Evolutionary conservation across 2,888 invertebrate genomes (phyloP), one percentile per base, ranked within the genome.

Genomic region (Dolichopus griseipennis): DNA sequence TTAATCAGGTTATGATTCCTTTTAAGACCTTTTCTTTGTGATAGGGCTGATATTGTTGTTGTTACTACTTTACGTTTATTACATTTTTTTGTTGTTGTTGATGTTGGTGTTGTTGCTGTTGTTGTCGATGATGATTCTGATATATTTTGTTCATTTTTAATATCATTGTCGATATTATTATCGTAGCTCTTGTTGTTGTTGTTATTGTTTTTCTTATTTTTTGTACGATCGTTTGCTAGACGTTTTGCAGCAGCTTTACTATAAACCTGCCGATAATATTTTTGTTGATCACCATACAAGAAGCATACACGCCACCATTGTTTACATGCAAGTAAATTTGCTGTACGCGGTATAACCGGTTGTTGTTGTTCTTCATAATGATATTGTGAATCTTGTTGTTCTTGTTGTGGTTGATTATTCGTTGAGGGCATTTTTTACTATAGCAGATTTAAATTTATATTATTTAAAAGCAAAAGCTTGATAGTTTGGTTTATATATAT

Each of bases 261-360:
- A 79, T 92, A 92, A 70, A 92, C 83, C 77, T 92, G 91, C 75
- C 91, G 83, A 83, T 92, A 92, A 83, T 91, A 90, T 77, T 92
- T 92, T 77, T 91, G 90, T 77, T 92, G 92, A 80, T 92, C 91
- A 66, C 92, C 92, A 78, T 92, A 89, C 85, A 92, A 88, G 88
- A 91, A 92, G 77, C 92, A 92, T 70, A 92, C 92, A 81, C 90
- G 90, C 92, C 92, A 92, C 92, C 92, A 92, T 84, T 92, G 90
- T 80, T 90, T 90, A 83, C 91, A 90, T 88, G 90, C 90, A 72
- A 91, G 82, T 78, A 90, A 88, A 81, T 90, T 90, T 71, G 89
- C 89, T 61, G 89, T 81, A 75, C 81, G 81, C 77, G 81, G 81
- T 76, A 81, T 78, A 75, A 78, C 76, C 10, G 64, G 64, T 64